Base-by-base conservation (phyloP, 2,113 vertebrate species). In the Phyllostomus hastatus region DNA sequence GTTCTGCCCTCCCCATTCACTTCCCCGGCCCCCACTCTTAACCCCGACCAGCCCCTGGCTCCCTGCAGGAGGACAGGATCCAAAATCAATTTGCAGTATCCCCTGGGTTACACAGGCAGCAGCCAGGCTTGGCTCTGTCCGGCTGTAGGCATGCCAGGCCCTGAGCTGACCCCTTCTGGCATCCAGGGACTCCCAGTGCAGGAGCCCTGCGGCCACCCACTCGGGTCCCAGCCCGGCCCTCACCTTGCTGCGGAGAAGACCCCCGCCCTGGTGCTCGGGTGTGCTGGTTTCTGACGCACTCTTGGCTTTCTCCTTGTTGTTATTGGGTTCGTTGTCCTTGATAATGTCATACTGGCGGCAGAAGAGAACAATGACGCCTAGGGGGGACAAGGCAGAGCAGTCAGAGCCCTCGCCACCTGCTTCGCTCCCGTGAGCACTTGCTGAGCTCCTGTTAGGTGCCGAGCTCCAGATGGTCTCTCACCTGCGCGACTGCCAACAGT, bases 261-360 rank as follows among this genome's bases (percentile, higher is more conserved):
- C 99, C 94, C 99, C 99, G 1, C 99, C 98, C 97, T 99, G 99
- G 96, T 99, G 99, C 98, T 99, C 99, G 0, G 99, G 99, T 4
- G 99, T 99, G 98, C 99, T 99, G 98, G 98, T 99, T 98, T 99
- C 99, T 0, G 99, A 99, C 2, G 99, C 98, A 95, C 98, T 99
- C 99, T 99, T 99, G 98, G 98, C 99, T 99, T 99, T 99, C 98
- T 99, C 99, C 98, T 99, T 99, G 98, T 99, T 99, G 98, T 99
- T 99, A 95, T 99, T 99, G 78, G 99, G 99, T 96, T 99, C 99
- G 0, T 99, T 99, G 91, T 99, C 99, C 98, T 99, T 99, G 98
- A 99, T 99, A 98, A 99, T 99, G 75, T 99, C 99, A 96, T 99
- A 99, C 98, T 99, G 99, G 66, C 99, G 99, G 97, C 99, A 99